Base-by-base conservation (phyloP, 2,797 vertebrate genomes). In the Brachyrhaphis roseni region DNA sequence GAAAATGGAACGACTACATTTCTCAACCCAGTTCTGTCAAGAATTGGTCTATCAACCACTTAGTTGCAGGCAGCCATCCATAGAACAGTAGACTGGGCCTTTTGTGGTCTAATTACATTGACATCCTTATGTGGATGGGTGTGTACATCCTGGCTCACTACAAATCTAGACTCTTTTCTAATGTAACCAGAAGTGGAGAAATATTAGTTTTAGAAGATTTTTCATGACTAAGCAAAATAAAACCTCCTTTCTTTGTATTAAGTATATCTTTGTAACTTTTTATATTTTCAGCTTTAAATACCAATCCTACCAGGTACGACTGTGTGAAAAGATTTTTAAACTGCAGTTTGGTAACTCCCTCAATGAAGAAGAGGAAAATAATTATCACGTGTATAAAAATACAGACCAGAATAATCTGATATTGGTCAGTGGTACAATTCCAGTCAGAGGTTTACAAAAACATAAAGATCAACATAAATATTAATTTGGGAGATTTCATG, bases 21-120 rank as follows among this genome's bases (percentile, higher is more conserved):
- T 93, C 90, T 84, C 93, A 94, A 95, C 95, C 96, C 86, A 95
- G 92, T 95, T 95, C 91, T 95, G 94, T 95, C 95, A 94, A 78
- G 87, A 84, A 92, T 88, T 49, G 62, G 76, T 81, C 82, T 78
- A 51, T 93, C 86, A 86, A 85, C 85, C 90, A 87, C 88, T 92
- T 90, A 89, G 84, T 85, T 87, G 80, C 62, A 89, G 81, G 87
- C 89, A 93, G 81, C 86, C 93, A 93, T 88, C 91, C 94, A 83
- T 82, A 82, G 80, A 66, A 11, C 75, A 23, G 84, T 82, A 75
- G 79, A 88, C 84, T 77, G 87, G 84, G 71, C 79, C 87, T 89
- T 53, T 84, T 86, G 82, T 82, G 81, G 86, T 91, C 89, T 92
- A 92, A 93, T 95, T 92, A 87, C 76, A 86, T 81, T 90, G 90